Evolutionary conservation across 2,888 invertebrate genomes (phyloP), one percentile per base, ranked within the genome.

Genomic region (Vannuccia rotundouncinata): DNA sequence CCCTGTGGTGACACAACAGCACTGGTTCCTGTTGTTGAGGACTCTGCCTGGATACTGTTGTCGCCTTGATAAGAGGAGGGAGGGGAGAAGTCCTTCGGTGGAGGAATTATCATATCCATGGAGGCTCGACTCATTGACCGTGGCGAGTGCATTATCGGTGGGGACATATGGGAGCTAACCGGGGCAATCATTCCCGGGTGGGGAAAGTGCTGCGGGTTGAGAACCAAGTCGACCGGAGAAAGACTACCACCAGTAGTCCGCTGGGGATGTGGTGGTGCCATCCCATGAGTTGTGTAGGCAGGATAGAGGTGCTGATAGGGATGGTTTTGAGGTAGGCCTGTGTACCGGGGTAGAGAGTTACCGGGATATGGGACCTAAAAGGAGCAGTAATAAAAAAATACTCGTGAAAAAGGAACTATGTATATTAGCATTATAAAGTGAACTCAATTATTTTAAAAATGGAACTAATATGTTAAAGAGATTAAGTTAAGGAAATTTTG

Each of bases 331-430:
- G 22, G 66, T 27, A 22, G 66, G 25, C 66, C 66, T 17, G 5
- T n/a, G 66, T 66, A 66, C 17, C 66, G 66, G 2, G 66, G 66
- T 27, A 66, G 66, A 2, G 66, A 66, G 66, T 66, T 66, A 22
- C 66, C 66, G 10, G 66, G 66, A 27, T 66, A 66, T 66, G 13
- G 66, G 17, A 66, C 25, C 66, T 66, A 2, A 27, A 66, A 22
- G 5, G 66, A 2, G 66, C 5, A 2, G 17, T 5, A 22, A n/a
- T n/a, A n/a, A n/a, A n/a, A n/a, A n/a, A n/a, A n/a, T n/a, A n/a
- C n/a, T n/a, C n/a, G n/a, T n/a, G n/a, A n/a, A n/a, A n/a, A n/a
- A n/a, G n/a, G n/a, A n/a, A n/a, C n/a, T n/a, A n/a, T n/a, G n/a
- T n/a, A n/a, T n/a, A n/a, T n/a, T n/a, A n/a, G n/a, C n/a, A n/a